Evolutionary conservation across 2,113 vertebrate species (phyloP).

Genomic region (Ranitomeya imitator): DNA sequence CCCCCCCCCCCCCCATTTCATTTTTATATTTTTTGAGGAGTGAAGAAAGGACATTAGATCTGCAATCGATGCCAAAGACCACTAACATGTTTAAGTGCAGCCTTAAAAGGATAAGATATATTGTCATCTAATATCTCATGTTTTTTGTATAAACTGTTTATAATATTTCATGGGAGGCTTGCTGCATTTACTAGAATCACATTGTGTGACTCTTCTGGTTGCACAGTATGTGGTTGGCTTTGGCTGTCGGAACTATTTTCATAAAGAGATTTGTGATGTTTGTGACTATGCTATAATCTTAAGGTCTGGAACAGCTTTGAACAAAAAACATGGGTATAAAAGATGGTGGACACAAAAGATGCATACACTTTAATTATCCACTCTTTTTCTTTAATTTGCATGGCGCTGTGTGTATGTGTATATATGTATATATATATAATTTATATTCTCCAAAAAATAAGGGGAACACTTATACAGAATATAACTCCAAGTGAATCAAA

Average conservation of each 20-base stretch:
- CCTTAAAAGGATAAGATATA: neutral
- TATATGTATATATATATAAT: slow-evolving; percentile 6
- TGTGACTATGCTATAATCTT: neutral
- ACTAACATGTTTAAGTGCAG: neutral
- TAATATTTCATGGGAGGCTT: slow-evolving; percentile 13
- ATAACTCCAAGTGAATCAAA: too few relatives aligned
- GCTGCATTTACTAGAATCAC: neutral
- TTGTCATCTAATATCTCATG: neutral
- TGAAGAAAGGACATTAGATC: neutral
- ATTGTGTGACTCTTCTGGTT: neutral
- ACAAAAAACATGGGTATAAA: neutral
- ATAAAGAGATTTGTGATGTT: slow-evolving; percentile 13
- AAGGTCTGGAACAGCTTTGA: neutral
- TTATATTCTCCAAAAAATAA: too few relatives aligned
- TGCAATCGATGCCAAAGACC: neutral
- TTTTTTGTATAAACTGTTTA: neutral
- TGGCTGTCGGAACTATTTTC: slow-evolving; percentile 21
- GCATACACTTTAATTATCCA: too few relatives aligned
- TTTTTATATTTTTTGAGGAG: neutral
- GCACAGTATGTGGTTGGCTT: slow-evolving; percentile 27
- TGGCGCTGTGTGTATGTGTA: neutral
- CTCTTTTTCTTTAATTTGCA: too few relatives aligned
- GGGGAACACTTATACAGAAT: too few relatives aligned
- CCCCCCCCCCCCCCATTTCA: neutral
- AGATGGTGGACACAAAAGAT: neutral